Evolutionary conservation across 2,113 vertebrate genomes (phyloP), one percentile per base, ranked within the genome.

Genomic region (Scolopax mira): DNA sequence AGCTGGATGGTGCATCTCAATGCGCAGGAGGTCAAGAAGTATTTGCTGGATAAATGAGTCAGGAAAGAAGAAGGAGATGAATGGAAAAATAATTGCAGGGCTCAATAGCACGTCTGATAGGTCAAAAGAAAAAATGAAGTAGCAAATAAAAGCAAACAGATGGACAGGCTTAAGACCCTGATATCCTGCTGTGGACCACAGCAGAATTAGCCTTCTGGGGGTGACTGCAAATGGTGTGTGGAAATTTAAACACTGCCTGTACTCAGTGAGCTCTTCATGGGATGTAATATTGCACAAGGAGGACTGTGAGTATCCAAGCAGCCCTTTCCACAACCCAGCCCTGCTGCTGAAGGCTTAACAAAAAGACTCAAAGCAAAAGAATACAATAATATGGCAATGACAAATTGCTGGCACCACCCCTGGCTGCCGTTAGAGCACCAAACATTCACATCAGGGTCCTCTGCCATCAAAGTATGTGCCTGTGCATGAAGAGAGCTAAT

Each of bases 41-140:
- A 60, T 72, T 89, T 88, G 67, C 64, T 80, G 88, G 49, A 69
- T 90, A 93, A 95, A 86, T 77, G 60, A 95, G 55, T 88, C 75
- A 74, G 48, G 73, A 91, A 90, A 79, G 83, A 46, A 90, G 61
- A 92, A 22, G 48, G 48, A 48, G 60, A 92, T 54, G 3, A 81
- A 86, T 57, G 49, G 48, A 52, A 85, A 87, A 92, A 72, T 61
- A 94, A 89, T 94, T 85, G 46, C 80, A 61, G 78, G 44, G 37
- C 57, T 89, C 30, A 60, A 9, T n/a, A 75, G 55, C 0, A 0
- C 24, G 16, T 48, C 39, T 72, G 48, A 75, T n/a, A 49, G 48
- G 61, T 67, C 44, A 84, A 85, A 75, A 89, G 28, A 24, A 79
- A 89, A 57, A 65, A 46, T 52, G 15, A 8, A 84, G 77, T 67